Evolutionary conservation across 2,113 vertebrate species (phyloP).

Genomic region (Melanerpes formicivorus): DNA sequence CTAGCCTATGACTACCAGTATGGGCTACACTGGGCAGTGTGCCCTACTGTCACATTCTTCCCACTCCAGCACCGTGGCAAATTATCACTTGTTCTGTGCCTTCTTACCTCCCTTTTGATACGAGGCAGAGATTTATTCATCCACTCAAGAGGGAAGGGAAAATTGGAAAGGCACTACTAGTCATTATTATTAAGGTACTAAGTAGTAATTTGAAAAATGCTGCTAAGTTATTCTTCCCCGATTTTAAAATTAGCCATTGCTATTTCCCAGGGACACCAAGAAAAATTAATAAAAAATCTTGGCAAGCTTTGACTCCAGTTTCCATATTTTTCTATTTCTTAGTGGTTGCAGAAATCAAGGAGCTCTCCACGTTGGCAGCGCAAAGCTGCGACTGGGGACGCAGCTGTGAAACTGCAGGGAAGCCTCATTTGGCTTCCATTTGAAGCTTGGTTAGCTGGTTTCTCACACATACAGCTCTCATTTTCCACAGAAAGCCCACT

Average conservation of each 20-base stretch:
- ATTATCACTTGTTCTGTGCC: not conserved
- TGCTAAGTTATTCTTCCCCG: not conserved
- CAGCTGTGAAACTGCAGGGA: slow-evolving; percentile 57
- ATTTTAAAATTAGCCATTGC: slow-evolving; percentile 27
- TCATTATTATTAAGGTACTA: not conserved
- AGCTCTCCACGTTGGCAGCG: slow-evolving; percentile 16
- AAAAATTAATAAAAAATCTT: not conserved
- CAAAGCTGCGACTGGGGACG: not conserved
- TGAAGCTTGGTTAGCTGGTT: slow-evolving; percentile 57
- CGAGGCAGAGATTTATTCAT: not conserved
- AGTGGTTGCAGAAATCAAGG: slow-evolving; percentile 15
- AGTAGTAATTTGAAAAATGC: not conserved
- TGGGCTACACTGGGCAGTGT: not conserved
- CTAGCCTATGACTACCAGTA: not conserved
- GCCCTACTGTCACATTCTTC: not conserved
- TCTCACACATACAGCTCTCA: slow-evolving; percentile 33
- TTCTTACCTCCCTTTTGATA: not conserved
- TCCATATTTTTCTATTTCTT: not conserved
- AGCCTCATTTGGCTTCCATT: slow-evolving; percentile 59
- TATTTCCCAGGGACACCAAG: not conserved
- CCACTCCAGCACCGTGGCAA: not conserved
- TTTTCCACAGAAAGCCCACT: slow-evolving; percentile 49
- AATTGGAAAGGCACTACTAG: not conserved
- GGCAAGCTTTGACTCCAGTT: not conserved
- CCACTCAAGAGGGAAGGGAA: not conserved